Evolutionary conservation across 2,888 invertebrate genomes (phyloP), one percentile per base, ranked within the genome.

Genomic region (Adineta ricciae): DNA sequence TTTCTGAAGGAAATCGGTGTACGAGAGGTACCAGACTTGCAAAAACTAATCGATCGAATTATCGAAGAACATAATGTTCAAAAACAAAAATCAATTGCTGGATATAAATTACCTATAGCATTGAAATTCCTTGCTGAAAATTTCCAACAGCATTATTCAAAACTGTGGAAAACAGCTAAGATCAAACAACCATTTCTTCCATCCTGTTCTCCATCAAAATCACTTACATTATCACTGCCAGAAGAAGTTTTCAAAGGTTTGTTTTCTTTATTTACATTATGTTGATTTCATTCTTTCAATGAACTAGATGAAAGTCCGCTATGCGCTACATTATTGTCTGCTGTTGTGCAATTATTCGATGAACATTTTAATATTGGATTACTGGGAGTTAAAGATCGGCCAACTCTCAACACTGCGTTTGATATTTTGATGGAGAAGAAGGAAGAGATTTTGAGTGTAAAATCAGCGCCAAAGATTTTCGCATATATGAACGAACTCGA

Each of bases 161-260:
- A 78, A 78, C 0, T 78, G 24, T 78, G 41, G 38, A 78, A 78
- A 78, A 24, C 78, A 78, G 41, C 78, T 3, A 78, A 78, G 41
- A 78, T 78, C n/a, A 41, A 38, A 41, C 38, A 21, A 41, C n/a
- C 78, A 14, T 78, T 78, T 78, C 41, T 78, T 24, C 78, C 78
- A 78, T 78, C 78, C 0, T 9, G 4, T n/a, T 78, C 24, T n/a
- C 8, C 41, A 41, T 41, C 38, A 14, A 78, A 78, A 78, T 24
- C 0, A 9, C 16, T 78, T 41, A 3, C 24, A 8, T 78, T 78
- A 78, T 78, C 78, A n/a, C n/a, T 78, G n/a, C 78, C 78, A 21
- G 78, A 78, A 32, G 78, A 78, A 78, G 78, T 78, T 78, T 78
- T 78, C n/a, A 78, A 38, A 78, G 78, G 78, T 78, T 41, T n/a